Evolutionary conservation across 2,113 vertebrate species (phyloP).

Genomic region (Acrocephalus arundinaceus): DNA sequence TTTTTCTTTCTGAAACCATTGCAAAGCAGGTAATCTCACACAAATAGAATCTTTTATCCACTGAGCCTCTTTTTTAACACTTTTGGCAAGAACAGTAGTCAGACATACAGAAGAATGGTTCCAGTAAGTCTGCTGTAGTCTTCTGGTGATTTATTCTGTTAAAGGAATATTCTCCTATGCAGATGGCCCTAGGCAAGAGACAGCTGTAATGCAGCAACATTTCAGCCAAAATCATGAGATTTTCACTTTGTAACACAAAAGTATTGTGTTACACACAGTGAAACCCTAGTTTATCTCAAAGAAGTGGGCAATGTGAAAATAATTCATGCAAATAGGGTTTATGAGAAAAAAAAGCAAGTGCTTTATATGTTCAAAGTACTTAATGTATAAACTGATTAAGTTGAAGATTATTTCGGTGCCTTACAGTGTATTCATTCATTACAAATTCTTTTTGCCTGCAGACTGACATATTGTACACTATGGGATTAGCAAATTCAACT

Average conservation of each 20-base stretch:
- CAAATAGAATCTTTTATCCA: constrained; percentile 60
- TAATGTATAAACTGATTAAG: background rate
- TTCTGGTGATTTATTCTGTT: constrained; percentile 67
- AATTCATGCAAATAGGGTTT: background rate
- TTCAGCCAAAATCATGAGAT: constrained; percentile 26
- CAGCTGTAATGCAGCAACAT: background rate
- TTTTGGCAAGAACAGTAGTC: constrained; percentile 59
- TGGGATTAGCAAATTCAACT: background rate
- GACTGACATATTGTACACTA: background rate
- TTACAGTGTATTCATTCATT: background rate
- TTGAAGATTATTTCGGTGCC: background rate
- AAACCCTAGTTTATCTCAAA: constrained; percentile 10
- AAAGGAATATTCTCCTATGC: constrained; percentile 52
- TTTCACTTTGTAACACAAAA: constrained; percentile 34
- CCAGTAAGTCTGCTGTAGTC: constrained; percentile 50
- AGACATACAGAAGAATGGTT: constrained; percentile 55
- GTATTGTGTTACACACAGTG: background rate
- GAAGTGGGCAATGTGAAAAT: background rate
- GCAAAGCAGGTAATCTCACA: constrained; percentile 76
- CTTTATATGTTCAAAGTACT: background rate
- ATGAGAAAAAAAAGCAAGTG: background rate
- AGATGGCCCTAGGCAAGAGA: constrained; percentile 53
- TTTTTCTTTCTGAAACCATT: constrained; percentile 75
- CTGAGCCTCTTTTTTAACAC: constrained; percentile 57
- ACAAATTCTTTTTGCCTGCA: background rate